Evolutionary conservation across 2,888 invertebrate species (phyloP).

Genomic region (Coleophora flavipennella): DNA sequence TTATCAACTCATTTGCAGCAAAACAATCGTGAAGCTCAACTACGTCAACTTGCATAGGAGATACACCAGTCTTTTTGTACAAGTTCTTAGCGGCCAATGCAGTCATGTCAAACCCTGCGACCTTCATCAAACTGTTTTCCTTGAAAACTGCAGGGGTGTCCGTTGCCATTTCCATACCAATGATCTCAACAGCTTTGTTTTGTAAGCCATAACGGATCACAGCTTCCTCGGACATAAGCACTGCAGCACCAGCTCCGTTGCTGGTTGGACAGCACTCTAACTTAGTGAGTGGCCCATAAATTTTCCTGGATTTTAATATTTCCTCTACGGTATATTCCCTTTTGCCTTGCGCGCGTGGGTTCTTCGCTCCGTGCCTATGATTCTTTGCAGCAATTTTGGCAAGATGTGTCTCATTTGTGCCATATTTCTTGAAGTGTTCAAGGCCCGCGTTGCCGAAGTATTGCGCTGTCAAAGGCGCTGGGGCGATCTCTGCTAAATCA

Average conservation of each 20-base stretch:
- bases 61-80: constrained; percentile 81
- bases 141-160: constrained; percentile 90
- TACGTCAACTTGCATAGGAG: constrained; percentile 89
- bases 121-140: constrained; percentile 83
- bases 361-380: constrained; percentile 96
- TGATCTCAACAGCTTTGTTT: constrained; percentile 89
- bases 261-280: constrained; percentile 99
- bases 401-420: constrained; percentile 92
- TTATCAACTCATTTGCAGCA: constrained; percentile 96
- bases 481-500: constrained; percentile 84
- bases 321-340: constrained; percentile 93
- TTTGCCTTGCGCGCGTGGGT: constrained; percentile 97
- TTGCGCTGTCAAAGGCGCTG: constrained; percentile 92
- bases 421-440: constrained; percentile 97
- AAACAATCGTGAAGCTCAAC: constrained; percentile 99
- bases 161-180: constrained; percentile 97
- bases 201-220: constrained; percentile 87
- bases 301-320: constrained; percentile 87
- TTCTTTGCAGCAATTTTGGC: constrained; percentile 99
- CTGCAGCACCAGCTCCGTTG: constrained; percentile 96
- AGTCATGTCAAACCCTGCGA: constrained; percentile 95
- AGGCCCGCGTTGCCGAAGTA: constrained; percentile 96
- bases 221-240: constrained; percentile 93
- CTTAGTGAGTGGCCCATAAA: constrained; percentile 95
- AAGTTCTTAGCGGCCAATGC: constrained; percentile 83